Base-by-base conservation (phyloP, 2,797 vertebrate genomes). In the Mallotus villosus region DNA sequence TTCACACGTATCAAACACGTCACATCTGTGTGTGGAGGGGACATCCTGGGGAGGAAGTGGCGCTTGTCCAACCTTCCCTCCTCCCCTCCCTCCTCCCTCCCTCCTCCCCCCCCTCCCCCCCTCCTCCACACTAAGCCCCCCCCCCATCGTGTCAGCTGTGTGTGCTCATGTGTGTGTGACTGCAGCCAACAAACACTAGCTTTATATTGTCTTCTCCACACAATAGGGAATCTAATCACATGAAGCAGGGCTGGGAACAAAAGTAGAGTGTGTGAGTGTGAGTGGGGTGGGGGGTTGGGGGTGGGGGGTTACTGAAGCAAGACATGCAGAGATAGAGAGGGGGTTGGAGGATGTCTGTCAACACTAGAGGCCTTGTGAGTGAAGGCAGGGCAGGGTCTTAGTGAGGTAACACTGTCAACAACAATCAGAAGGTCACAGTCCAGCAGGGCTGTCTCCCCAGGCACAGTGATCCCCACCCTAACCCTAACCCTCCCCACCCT, bases 151-250 rank as follows among this genome's bases (percentile, higher is more conserved):
- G 49, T 24, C n/a, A 17, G 17, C 53, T 70, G 68, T 49, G 29
- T 32, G 5, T 8, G 8, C 32, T 8, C 32, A 8, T 34, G 51
- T 65, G 27, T 29, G 9, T 19, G 73, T 41, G 8, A 41, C 29
- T 29, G 55, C 65, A 74, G 78, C 80, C 84, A 82, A 84, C 74
- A 83, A 81, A 85, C 78, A 70, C 74, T 12, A 70, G 71, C 59
- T 67, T 82, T 84, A 78, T 85, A 81, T 82, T 82, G 82, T 77
- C 81, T 41, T 57, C 74, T 49, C 21, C 80, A 84, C 81, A 90
- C 88, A 89, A 88, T 84, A 77, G 69, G 77, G 79, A 87, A 66
- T 87, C 82, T 81, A 85, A 87, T 87, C 84, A 78, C 81, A 90
- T 88, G 80, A 84, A 83, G 74, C 75, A 62, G 78, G 12, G 53